Conservation (phyloP, 2,797 vertebrate genomes). For the Dryobates pubescens region DNA sequence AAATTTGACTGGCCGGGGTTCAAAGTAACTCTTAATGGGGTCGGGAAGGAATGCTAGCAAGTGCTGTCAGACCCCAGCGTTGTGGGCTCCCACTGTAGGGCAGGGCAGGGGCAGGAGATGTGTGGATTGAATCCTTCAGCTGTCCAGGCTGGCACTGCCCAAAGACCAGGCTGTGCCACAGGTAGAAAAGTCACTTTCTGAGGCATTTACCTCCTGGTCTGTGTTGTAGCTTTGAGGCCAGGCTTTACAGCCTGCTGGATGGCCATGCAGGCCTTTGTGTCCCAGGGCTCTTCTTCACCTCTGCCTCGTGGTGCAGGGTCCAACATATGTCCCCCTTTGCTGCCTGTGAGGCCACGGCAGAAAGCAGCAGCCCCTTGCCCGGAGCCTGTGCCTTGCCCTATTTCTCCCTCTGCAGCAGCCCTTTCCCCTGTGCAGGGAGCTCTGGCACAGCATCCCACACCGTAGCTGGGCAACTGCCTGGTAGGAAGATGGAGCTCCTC, state of each 20-base stretch:
- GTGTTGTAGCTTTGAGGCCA: neutral
- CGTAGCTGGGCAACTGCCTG: neutral
- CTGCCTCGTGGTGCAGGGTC: neutral
- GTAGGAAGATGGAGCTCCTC: neutral
- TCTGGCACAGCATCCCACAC: neutral
- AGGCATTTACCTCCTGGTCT: neutral
- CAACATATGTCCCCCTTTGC: accelerated
- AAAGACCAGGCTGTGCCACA: neutral
- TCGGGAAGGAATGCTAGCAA: neutral
- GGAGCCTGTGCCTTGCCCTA: accelerated
- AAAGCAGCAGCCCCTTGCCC: neutral
- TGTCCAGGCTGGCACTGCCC: neutral
- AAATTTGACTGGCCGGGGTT: neutral
- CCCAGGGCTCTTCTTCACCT: accelerated
- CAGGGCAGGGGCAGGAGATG: neutral
- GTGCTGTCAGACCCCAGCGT: accelerated
- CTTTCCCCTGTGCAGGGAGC: neutral
- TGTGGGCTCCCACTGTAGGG: neutral
- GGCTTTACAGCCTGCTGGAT: neutral
- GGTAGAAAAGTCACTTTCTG: neutral
- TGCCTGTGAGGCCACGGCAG: neutral
- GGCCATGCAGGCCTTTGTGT: neutral
- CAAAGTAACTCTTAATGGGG: neutral
- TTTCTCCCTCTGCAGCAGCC: neutral
- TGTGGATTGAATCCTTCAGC: neutral